Conservation (phyloP, 2,888 invertebrate genomes). For the Apodemia duryi region DNA sequence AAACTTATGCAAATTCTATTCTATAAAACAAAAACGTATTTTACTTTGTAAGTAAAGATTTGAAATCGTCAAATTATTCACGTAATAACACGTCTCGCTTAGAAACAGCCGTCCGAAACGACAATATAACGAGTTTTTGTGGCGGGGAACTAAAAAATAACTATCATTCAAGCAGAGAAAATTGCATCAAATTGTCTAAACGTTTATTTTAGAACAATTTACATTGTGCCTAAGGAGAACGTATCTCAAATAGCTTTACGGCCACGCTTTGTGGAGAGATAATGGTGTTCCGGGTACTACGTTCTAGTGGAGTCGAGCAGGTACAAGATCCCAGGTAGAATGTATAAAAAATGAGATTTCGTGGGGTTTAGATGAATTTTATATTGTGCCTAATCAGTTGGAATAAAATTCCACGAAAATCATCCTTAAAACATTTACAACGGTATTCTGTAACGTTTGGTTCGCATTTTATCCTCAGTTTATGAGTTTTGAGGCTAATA, state of each 20-base stretch:
- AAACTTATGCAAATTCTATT: conserved; percentile 9
- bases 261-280: conserved; percentile 62
- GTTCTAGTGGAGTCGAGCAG: conserved; percentile 42
- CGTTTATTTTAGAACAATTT: conserved; percentile 39
- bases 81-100: conserved; percentile 15
- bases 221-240: conserved; percentile 24
- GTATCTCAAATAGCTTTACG: conserved; percentile 38
- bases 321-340: conserved; percentile 53
- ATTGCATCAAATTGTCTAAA: conserved; percentile 36
- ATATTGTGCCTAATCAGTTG: conserved; percentile 7
- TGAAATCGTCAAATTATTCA: conserved; percentile 15
- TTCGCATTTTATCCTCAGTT: not conserved
- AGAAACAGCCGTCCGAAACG: conserved; percentile 10
- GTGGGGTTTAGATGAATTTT: conserved; percentile 5
- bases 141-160: conserved; percentile 20
- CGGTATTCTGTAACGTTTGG: conserved; percentile 8
- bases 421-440: not conserved
- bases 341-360: not conserved
- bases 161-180: conserved; percentile 25
- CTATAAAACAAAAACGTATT: conserved; percentile 5
- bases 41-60: conserved; percentile 10
- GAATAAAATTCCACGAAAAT: conserved; percentile 6
- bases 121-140: conserved; percentile 20
- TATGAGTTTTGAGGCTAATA: not conserved
- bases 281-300: conserved; percentile 67